A percentile compares a stretch with the other conserved stretches of the same genome.
phyloP scores from a whole-genome alignment of 2,113 vertebrate species.

The Seriola rivoliana region DNA sequence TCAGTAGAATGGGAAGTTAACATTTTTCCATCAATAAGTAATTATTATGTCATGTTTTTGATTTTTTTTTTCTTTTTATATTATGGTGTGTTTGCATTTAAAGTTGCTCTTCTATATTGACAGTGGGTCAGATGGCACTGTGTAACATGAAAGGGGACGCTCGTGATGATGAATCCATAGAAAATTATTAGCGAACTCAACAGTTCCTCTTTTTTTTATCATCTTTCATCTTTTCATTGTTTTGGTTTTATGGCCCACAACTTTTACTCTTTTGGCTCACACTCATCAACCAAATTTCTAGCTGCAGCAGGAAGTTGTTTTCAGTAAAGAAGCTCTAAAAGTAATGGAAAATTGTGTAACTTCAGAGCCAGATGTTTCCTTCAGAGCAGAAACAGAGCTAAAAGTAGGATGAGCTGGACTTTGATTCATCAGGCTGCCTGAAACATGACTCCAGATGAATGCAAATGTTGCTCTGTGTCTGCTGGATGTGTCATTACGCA shows the following conservation, averaged over 20 bases:
- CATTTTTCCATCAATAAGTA: not conserved
- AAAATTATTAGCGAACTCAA: not conserved
- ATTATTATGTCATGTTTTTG: not conserved
- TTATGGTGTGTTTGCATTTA: constrained; percentile 13
- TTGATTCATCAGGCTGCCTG: not conserved
- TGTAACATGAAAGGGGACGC: not conserved
- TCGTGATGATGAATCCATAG: not conserved
- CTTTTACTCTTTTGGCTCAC: not conserved
- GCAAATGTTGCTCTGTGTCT: constrained; percentile 1
- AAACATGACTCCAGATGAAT: not conserved
- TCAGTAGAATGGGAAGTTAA: not conserved
- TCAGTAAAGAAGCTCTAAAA: not conserved
- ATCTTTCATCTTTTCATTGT: not conserved
- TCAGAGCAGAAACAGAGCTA: not conserved
- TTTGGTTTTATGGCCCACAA: not conserved
- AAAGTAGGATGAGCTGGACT: constrained; percentile 8
- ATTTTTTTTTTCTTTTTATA: not conserved
- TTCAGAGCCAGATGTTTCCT: not conserved
- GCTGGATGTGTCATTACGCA: constrained; percentile 1
- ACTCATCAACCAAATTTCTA: too few relatives aligned
- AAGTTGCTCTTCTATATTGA: constrained; percentile 4
- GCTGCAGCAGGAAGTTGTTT: not conserved
- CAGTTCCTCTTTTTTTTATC: not conserved
- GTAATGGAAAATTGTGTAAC: constrained; percentile 2
- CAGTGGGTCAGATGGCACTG: not conserved